Base-by-base conservation (phyloP, 2,797 vertebrate species). In the Hoplostethus mediterraneus region DNA sequence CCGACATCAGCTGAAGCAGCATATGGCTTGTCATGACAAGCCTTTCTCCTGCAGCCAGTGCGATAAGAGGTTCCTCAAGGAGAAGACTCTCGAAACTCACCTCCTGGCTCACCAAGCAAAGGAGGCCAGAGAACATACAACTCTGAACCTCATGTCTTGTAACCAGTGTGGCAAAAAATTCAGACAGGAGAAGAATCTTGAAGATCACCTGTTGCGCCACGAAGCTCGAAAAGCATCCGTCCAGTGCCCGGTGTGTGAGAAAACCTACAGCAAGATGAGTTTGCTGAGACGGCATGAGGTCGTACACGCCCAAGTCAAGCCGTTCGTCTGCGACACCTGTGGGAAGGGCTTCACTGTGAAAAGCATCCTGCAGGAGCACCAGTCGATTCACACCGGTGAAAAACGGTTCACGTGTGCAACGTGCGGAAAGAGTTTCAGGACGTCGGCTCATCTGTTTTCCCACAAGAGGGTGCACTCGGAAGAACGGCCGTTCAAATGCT, bases 401-500 rank as follows among this genome's bases (percentile, higher is more conserved):
- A 38, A 63, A 48, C 45, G 51, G 1, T 60, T 31, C 31, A 36
- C 33, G 38, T 77, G 75, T 45, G 25, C 17, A 0, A 42, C 38
- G 11, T 69, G 60, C 16, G 47, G 53, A 13, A 64, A 71, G 38
- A 3, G 61, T 16, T 73, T 79, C 47, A 45, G 31, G 3, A 47
- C 25, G 9, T 25, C 31, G n/a, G 31, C 38, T 36, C 57, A 40
- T 3, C 12, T 67, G 28, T 16, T 14, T 11, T 45, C n/a, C 13
- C 58, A 61, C 25, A 61, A 4, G 42, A 61, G 21, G 5, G 6
- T 30, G 1, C 58, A 61, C 42, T 16, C 21, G 3, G 58, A 17
- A 6, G 40, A 42, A 5, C n/a, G 3, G 28, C 56, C 40, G 21
- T 30, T 25, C 58, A 30, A 45, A 33, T 61, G 58, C 40, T 7